These are phyloP conservation scores for Mycteria americana DNA, from an alignment of 2,797 vertebrate species.

Conservation along the genomic window DNA sequence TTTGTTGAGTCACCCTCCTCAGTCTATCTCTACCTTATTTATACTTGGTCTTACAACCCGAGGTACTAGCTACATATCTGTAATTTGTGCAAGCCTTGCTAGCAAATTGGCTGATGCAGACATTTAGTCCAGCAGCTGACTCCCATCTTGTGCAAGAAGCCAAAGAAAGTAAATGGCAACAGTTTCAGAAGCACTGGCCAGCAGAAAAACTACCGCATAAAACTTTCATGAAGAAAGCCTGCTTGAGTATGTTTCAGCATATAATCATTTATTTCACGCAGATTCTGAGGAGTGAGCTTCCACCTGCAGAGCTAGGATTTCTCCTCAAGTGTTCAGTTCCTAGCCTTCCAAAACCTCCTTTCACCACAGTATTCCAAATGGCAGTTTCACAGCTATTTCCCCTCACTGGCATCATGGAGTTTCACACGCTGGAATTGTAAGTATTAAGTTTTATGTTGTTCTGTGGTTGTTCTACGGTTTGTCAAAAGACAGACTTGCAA, in stretches of 20 bases:
- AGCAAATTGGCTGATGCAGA: not conserved
- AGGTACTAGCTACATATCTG: not conserved
- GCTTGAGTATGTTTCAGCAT: not conserved
- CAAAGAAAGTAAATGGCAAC: not conserved
- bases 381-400: not conserved
- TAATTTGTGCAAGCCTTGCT: not conserved
- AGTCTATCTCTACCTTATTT: not conserved
- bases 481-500: not conserved
- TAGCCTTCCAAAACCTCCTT: not conserved
- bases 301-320: not conserved
- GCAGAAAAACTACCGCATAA: not conserved
- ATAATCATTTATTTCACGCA: not conserved
- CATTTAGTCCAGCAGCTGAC: not conserved
- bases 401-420: not conserved
- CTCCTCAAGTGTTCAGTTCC: not conserved
- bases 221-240: not conserved
- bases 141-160: not conserved
- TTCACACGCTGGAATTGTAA: not conserved
- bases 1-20: not conserved
- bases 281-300: not conserved
- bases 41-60: rapidly evolving
- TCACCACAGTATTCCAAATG: not conserved
- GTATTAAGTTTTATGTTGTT: not conserved
- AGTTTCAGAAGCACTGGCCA: not conserved
- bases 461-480: not conserved